phyloP scores from a whole-genome alignment of 2,888 invertebrate genomes.

The Perithous albicinctus region DNA sequence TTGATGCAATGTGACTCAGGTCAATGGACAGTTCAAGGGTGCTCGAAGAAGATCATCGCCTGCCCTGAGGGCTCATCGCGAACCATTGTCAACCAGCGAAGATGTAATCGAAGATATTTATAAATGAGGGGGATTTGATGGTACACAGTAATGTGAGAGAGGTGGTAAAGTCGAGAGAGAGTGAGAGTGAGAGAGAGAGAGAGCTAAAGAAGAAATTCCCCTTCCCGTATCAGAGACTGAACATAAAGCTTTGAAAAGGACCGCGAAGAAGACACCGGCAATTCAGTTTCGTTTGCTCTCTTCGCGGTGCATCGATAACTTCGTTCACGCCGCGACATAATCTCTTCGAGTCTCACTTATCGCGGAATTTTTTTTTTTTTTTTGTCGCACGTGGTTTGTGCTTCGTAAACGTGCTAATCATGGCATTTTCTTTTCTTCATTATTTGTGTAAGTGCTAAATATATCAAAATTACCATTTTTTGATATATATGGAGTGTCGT shows the following conservation, averaged over 20 bases:
- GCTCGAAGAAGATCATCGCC: constrained; percentile 27
- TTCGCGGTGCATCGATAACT: constrained; percentile 49
- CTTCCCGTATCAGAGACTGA: constrained; percentile 51
- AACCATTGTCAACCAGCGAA: constrained; percentile 43
- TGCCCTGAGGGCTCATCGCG: constrained; percentile 12
- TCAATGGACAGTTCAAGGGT: constrained; percentile 56
- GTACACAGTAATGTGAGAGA: constrained; percentile 65
- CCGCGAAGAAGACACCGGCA: constrained; percentile 60
- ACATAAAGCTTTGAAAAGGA: constrained; percentile 53
- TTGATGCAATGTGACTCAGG: constrained; percentile 50
- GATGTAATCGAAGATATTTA: constrained; percentile 31
- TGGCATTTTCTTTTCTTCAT: constrained; percentile 46
- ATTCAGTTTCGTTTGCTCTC: constrained; percentile 55
- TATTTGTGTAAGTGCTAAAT: constrained; percentile 62
- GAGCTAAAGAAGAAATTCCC: constrained; percentile 74
- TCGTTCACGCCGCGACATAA: background rate
- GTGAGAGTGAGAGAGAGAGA: no score
- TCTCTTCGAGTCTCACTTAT: background rate
- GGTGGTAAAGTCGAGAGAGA: constrained; percentile 75
- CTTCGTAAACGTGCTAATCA: constrained; percentile 27
- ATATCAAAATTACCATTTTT: background rate
- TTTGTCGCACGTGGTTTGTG: background rate
- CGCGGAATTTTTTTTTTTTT: constrained; percentile 3
- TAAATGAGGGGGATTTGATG: constrained; percentile 8
- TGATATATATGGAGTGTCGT: constrained; percentile 15